Base-by-base conservation (phyloP, 2,113 vertebrate species). In the Laterallus jamaicensis region DNA sequence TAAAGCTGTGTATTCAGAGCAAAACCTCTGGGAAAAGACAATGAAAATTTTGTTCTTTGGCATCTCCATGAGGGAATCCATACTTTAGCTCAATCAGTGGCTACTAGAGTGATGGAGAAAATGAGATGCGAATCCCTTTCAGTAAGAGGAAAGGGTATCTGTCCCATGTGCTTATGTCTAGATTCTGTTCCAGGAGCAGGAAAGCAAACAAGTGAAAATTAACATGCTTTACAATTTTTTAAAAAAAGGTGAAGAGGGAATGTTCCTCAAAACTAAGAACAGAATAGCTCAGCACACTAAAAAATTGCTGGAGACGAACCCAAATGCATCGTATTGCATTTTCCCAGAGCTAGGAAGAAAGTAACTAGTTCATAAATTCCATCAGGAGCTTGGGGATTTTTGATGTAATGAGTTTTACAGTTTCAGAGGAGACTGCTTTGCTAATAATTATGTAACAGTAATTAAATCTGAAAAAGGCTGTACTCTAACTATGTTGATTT, bases 371-470 rank as follows among this genome's bases (percentile, higher is more conserved):
- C 97, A 98, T 98, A 98, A 98, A 98, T 98, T 98, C 98, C 98
- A 97, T 97, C 97, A 97, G 96, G 98, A 98, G 98, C 98, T 98
- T 97, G 87, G 98, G 98, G 98, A 98, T 98, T 98, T 98, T 98
- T 98, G 98, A 97, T 98, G 97, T 98, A 98, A 98, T 98, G 98
- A 98, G 98, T 98, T 98, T 98, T 98, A 98, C 98, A 97, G 98
- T 98, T 98, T 98, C 98, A 98, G 98, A 98, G 98, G 98, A 98
- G 98, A 97, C 97, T 98, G 98, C 97, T 98, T 98, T 98, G 98
- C 98, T 99, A 99, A 99, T 99, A 99, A 99, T 98, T 98, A 98
- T 98, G 98, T 98, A 98, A 98, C 98, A 98, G 98, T 99, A 99
- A 99, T 99, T 99, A 99, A 98, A 98, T 98, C 97, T 98, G 98